Evolutionary conservation across 2,888 invertebrate genomes (phyloP), one percentile per base, ranked within the genome.

Genomic region (Teleiodes luculella): DNA sequence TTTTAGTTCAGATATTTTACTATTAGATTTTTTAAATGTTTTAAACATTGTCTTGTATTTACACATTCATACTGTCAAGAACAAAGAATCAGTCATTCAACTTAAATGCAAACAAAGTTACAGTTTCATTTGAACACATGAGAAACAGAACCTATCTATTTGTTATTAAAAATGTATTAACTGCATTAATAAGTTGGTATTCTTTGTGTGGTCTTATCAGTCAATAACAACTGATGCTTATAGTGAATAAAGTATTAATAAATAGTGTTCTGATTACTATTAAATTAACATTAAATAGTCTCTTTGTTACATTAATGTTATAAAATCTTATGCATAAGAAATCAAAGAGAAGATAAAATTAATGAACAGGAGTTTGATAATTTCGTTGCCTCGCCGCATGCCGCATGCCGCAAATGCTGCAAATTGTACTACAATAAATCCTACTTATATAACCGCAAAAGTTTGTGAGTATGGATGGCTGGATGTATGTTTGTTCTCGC

Each of bases 51-150:
- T 7, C 13, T 45, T 28, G 11, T 11, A n/a, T 47, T 33, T 8
- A 30, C 11, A 14, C 51, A 56, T 52, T 50, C 20, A 54, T 10
- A 41, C 24, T 24, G 3, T 24, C 24, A 59, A 70, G 67, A 68
- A 69, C 67, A 64, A 58, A 65, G 63, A 53, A 56, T 51, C 64
- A 65, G 74, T 68, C 67, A 67, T 67, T 71, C 67, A 66, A 69
- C 72, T 56, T 33, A 20, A 54, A 54, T 11, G 39, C 50, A 46
- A 53, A 65, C 66, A 60, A 75, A 65, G 54, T 64, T 71, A 65
- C 11, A 60, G 63, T 62, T 52, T 37, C 55, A 52, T 10, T 37
- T 65, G 49, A 61, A 58, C 62, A 57, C 57, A 53, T 16, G 55
- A 54, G 47, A 4, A 24, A 52, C 54, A 57, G 46, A 46, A 60